phyloP scores from a whole-genome alignment of 2,888 invertebrate species.

The Penaeus monodon region DNA sequence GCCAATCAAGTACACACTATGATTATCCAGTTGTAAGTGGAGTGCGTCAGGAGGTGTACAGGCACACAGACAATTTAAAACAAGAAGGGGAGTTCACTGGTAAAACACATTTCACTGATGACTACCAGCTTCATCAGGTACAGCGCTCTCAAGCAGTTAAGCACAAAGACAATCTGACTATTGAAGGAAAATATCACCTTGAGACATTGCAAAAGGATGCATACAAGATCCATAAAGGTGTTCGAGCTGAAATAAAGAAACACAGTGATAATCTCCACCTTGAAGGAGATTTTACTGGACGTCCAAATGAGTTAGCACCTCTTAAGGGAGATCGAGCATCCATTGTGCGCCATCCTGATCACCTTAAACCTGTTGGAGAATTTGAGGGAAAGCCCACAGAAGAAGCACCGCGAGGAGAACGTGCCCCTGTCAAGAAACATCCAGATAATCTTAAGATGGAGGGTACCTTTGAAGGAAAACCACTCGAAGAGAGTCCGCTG shows the following conservation, averaged over 20 bases:
- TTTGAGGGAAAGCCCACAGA: constrained; percentile 66
- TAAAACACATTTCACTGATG: constrained; percentile 66
- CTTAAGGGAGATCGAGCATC: constrained; percentile 74
- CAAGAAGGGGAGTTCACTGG: constrained; percentile 74
- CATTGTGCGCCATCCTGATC: constrained; percentile 68
- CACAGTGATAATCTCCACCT: constrained; percentile 62
- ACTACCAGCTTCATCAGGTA: constrained; percentile 53
- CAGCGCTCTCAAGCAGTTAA: constrained; percentile 61
- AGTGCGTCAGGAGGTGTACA: constrained; percentile 68
- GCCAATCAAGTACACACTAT: constrained; percentile 70
- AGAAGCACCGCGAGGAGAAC: constrained; percentile 52
- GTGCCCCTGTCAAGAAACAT: constrained; percentile 64
- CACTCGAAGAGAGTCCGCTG: constrained; percentile 54
- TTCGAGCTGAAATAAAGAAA: constrained; percentile 50
- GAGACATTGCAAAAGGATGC: constrained; percentile 56
- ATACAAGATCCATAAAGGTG: constrained; percentile 60
- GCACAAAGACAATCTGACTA: constrained; percentile 55
- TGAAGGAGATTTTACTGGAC: constrained; percentile 63
- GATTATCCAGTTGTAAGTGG: constrained; percentile 66
- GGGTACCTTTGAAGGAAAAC: constrained; percentile 62
- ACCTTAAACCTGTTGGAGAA: constrained; percentile 65
- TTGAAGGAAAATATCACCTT: constrained; percentile 54
- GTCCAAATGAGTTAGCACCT: constrained; percentile 31
- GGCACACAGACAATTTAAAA: constrained; percentile 71
- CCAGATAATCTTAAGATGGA: constrained; percentile 64